Conservation (phyloP, 2,113 vertebrate species). For the Ceyx margarethae region DNA sequence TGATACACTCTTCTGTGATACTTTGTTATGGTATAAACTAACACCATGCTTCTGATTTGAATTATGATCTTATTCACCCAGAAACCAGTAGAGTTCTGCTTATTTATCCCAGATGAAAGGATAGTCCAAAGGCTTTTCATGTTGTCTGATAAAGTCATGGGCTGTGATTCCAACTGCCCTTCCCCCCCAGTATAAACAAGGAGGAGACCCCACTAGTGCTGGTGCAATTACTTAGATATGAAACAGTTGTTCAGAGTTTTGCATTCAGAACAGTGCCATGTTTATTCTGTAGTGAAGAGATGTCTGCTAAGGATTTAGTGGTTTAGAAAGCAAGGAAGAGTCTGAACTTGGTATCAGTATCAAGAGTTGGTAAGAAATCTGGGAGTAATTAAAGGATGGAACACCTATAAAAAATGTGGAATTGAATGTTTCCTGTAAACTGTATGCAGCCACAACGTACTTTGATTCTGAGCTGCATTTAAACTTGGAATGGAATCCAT, state of each 20-base stretch:
- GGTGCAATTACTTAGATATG: not conserved
- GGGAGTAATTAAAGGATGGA: conserved; percentile 1
- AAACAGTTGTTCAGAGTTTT: conserved; percentile 42
- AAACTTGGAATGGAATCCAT: conserved; percentile 4
- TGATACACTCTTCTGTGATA: conserved; percentile 4
- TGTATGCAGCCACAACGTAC: not conserved
- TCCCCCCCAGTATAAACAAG: not conserved
- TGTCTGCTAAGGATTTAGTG: not conserved
- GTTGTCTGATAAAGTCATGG: conserved; percentile 15
- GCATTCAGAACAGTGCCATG: not conserved
- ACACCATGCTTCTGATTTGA: conserved; percentile 19
- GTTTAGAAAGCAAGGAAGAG: not conserved
- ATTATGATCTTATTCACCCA: conserved; percentile 65
- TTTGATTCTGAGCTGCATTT: not conserved
- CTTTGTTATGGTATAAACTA: conserved; percentile 57
- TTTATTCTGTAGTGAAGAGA: conserved; percentile 1
- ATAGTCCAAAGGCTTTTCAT: conserved; percentile 53
- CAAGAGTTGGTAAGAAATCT: not conserved
- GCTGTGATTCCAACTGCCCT: not conserved
- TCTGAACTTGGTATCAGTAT: not conserved
- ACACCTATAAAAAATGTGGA: conserved; percentile 16
- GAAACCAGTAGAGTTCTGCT: conserved; percentile 43
- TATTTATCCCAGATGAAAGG: conserved; percentile 65
- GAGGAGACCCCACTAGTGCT: not conserved
- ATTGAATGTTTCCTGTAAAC: conserved; percentile 36